Conservation (phyloP, 2,113 vertebrate genomes). For the Lophius piscatorius region DNA sequence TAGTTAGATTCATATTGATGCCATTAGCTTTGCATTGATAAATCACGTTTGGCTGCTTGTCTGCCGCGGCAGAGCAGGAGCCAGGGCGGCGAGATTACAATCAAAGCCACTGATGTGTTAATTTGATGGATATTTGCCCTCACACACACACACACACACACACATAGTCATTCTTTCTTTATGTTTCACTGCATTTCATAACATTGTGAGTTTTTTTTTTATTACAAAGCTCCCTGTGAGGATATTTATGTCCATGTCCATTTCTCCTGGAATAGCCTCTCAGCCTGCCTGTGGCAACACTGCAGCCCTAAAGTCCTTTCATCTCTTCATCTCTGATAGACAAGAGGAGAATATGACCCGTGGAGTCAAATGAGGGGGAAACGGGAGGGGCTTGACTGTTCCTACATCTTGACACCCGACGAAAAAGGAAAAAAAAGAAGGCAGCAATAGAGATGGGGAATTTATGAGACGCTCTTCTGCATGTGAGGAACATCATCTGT, state of each 20-base stretch:
- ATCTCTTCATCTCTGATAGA: slow-evolving; percentile 69
- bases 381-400: slow-evolving; percentile 60
- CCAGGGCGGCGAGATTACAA: slow-evolving; percentile 94
- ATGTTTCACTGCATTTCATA: slow-evolving; percentile 79
- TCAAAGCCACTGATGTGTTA: slow-evolving; percentile 98
- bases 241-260: slow-evolving; percentile 78
- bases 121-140: slow-evolving; percentile 96
- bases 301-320: slow-evolving; percentile 68
- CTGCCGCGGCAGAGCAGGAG: slow-evolving; percentile 88
- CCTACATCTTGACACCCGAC: slow-evolving; percentile 45
- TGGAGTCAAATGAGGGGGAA: slow-evolving; percentile 70
- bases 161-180: slow-evolving; percentile 77
- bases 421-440: slow-evolving; percentile 34
- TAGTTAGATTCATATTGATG: slow-evolving; percentile 99
- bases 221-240: slow-evolving; percentile 74
- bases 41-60: slow-evolving; percentile 95
- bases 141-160: slow-evolving; percentile 13
- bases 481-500: slow-evolving; percentile 56
- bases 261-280: slow-evolving; percentile 77
- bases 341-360: slow-evolving; percentile 70
- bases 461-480: slow-evolving; percentile 60
- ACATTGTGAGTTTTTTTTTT: slow-evolving; percentile 65
- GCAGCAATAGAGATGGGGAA: slow-evolving; percentile 20
- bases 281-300: slow-evolving; percentile 69
- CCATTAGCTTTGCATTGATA: slow-evolving; percentile 99